These are phyloP conservation scores for Agrochola lota DNA, from an alignment of 2,888 invertebrate genomes.

Conservation along the genomic window DNA sequence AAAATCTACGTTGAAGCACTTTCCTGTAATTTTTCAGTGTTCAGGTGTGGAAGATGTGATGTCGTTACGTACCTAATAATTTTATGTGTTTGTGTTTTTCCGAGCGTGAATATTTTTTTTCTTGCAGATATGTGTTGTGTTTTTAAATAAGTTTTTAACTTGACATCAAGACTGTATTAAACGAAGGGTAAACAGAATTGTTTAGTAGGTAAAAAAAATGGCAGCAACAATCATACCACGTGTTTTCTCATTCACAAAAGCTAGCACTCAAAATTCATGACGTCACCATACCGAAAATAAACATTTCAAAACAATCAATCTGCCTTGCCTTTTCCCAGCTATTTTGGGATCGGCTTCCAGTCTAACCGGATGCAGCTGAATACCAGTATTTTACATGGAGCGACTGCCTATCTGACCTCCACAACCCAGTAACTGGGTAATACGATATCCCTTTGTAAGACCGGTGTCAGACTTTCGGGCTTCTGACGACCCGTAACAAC, in stretches of 20 bases:
- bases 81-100: slow-evolving; percentile 40
- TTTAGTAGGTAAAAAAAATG: background rate
- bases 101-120: slow-evolving; percentile 1
- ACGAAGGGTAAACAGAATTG: background rate
- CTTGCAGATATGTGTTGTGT: background rate
- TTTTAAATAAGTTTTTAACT: background rate
- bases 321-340: no score
- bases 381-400: no score
- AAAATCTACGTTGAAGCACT: slow-evolving; percentile 57
- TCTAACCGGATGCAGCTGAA: no score
- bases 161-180: background rate
- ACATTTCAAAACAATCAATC: background rate
- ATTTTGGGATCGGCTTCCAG: no score
- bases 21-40: slow-evolving; percentile 56
- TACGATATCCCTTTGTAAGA: no score
- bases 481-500: no score
- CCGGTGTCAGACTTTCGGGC: no score
- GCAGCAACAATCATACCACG: background rate
- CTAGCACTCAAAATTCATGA: background rate
- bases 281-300: background rate
- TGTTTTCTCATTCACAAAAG: background rate
- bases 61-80: slow-evolving; percentile 29
- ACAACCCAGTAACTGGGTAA: no score
- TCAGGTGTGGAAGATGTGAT: slow-evolving; percentile 38
- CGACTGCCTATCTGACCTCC: no score